These are phyloP conservation scores for Scaptomyza cyrtandrae DNA, from an alignment of 2,888 invertebrate genomes.

Conservation along the genomic window DNA sequence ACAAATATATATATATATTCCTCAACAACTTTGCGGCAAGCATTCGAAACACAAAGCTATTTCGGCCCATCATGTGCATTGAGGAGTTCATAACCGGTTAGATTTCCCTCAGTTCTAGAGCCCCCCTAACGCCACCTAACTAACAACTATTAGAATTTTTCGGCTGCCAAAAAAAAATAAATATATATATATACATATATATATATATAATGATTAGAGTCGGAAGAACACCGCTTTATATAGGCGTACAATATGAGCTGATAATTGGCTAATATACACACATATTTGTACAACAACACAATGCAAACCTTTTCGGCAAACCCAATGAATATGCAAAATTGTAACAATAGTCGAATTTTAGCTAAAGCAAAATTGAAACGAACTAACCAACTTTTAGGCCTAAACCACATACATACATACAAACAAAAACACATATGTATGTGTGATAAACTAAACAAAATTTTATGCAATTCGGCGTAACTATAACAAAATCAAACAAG, in stretches of 20 bases:
- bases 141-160: slow-evolving; percentile 16
- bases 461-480: slow-evolving; percentile 64
- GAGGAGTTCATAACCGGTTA: slow-evolving; percentile 45
- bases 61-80: slow-evolving; percentile 70
- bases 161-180: slow-evolving; percentile 27
- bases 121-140: slow-evolving; percentile 55
- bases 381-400: slow-evolving; percentile 65
- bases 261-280: slow-evolving; percentile 14
- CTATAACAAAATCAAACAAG: slow-evolving; percentile 72
- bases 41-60: slow-evolving; percentile 39
- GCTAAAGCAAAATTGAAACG: slow-evolving; percentile 71
- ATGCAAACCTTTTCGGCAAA: slow-evolving; percentile 72
- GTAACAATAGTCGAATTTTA: slow-evolving; percentile 81
- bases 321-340: slow-evolving; percentile 68
- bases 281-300: slow-evolving; percentile 31
- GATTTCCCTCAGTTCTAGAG: neutral
- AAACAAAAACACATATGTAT: slow-evolving; percentile 1
- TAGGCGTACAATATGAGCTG: slow-evolving; percentile 40
- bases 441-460: slow-evolving; percentile 59
- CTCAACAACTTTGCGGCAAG: slow-evolving; percentile 53
- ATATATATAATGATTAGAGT: slow-evolving; percentile 43
- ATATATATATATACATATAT: slow-evolving; percentile 21
- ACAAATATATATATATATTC: slow-evolving; percentile 61
- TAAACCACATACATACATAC: slow-evolving; percentile 32
- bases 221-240: slow-evolving; percentile 70